phyloP scores from a whole-genome alignment of 2,888 invertebrate species.

The Entomobrya multifasciata region DNA sequence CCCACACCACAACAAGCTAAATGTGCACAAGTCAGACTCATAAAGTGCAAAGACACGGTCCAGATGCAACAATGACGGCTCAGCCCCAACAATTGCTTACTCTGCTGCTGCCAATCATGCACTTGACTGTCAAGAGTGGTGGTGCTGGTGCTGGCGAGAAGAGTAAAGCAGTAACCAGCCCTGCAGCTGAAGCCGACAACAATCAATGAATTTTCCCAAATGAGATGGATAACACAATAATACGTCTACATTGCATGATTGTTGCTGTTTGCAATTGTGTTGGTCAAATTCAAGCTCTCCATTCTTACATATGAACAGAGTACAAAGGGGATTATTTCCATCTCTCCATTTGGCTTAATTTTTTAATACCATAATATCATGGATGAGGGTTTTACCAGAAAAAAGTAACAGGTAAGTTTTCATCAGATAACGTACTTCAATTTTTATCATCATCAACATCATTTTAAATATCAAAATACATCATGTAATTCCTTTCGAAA shows the following conservation, averaged over 20 bases:
- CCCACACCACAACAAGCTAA: conserved; percentile 16
- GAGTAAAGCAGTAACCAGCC: neutral
- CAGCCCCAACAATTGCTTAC: conserved; percentile 52
- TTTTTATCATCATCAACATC: conserved; percentile 31
- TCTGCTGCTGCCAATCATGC: conserved; percentile 50
- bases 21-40: neutral
- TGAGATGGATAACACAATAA: neutral
- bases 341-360: neutral
- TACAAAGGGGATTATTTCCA: conserved; percentile 18
- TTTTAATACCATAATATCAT: conserved; percentile 17
- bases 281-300: neutral
- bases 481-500: conserved; percentile 40
- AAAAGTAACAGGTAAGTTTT: conserved; percentile 27
- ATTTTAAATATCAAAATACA: conserved; percentile 17
- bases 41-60: conserved; percentile 60
- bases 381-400: conserved; percentile 27
- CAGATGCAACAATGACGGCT: conserved; percentile 65
- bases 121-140: conserved; percentile 50
- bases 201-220: conserved; percentile 61
- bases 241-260: neutral
- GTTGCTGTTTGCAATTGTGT: neutral
- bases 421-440: conserved; percentile 40
- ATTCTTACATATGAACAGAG: too few species aligned
- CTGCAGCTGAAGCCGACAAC: conserved; percentile 54
- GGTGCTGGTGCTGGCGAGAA: neutral